Evolutionary conservation across 92 coral and sea anemone species (phyloP), one percentile per base, ranked within the genome.

Genomic region (Bergia sp.): DNA sequence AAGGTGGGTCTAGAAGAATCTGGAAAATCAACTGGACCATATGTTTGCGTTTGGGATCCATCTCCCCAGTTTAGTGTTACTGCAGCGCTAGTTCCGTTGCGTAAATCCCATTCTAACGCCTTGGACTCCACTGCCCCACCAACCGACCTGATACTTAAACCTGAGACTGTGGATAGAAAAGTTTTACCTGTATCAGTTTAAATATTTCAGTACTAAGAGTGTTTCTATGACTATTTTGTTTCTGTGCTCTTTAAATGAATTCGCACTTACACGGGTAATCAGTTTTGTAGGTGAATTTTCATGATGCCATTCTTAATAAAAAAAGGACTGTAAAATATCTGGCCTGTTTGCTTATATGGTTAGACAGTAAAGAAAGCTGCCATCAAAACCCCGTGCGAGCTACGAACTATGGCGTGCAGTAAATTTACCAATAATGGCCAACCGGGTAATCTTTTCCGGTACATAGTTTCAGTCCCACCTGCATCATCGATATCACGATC

Each of bases 11-110:
- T 82, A 5, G 11, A 2, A 13, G 40, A 5, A 0, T 10, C 21
- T 11, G 76, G 86, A 65, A 41, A 82, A 42, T 41, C 21, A 15
- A 16, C 12, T 40, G 76, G 75, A 29, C 86, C 86, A 12, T 82
- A 42, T 2, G 37, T 61, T 21, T 82, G 57, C 5, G 2, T 12
- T 12, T 57, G 38, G 37, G 77, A 66, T 20, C 86, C 77, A n/a
- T 82, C 86, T 43, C 86, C 77, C 86, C 77, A 65, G 61, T 66
- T 42, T 20, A 67, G 4, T 29, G 45, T 23, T 12, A 82, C 77
- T n/a, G 76, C 43, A 37, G 44, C 86, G 20, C 67, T 2, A n/a
- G 76, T 23, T 55, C 85, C 85, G 7, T 4, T 38, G 47, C 2
- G 15, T 15, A 80, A 50, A 21, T 12, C 77, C 86, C 77, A 66